Conservation (phyloP, 2,113 vertebrate species). For the Oophaga pumilio region DNA sequence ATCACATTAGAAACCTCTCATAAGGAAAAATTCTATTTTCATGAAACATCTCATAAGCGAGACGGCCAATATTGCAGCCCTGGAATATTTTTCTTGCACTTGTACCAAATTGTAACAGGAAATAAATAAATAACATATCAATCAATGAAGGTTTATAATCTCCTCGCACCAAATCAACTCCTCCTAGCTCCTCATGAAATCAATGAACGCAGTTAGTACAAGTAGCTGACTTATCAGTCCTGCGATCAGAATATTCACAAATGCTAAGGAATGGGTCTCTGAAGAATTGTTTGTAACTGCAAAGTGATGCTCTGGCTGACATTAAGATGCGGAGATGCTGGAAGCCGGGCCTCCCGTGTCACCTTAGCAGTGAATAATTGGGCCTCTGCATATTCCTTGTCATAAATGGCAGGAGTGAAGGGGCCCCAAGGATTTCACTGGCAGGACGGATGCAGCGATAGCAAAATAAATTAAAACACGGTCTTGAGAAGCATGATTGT, state of each 20-base stretch:
- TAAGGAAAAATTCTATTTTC: neutral
- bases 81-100: neutral
- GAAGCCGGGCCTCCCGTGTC: conserved; percentile 85
- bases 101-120: conserved; percentile 30
- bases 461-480: conserved; percentile 96
- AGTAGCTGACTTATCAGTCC: conserved; percentile 66
- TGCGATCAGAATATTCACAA: conserved; percentile 78
- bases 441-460: conserved; percentile 82
- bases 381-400: conserved; percentile 93
- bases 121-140: conserved; percentile 50
- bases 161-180: conserved; percentile 44
- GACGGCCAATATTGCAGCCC: neutral
- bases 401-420: conserved; percentile 89
- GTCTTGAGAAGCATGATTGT: conserved; percentile 88
- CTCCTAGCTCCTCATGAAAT: conserved; percentile 7
- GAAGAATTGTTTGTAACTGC: conserved; percentile 86
- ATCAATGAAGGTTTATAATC: conserved; percentile 65
- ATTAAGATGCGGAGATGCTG: conserved; percentile 76
- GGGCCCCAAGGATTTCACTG: conserved; percentile 87
- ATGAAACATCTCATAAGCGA: neutral
- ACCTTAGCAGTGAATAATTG: conserved; percentile 92
- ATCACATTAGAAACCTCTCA: neutral
- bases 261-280: conserved; percentile 72
- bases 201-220: conserved; percentile 57
- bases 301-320: conserved; percentile 83